Evolutionary conservation across 2,113 vertebrate species (phyloP), one percentile per base, ranked within the genome.

Genomic region (Bufo bufo): DNA sequence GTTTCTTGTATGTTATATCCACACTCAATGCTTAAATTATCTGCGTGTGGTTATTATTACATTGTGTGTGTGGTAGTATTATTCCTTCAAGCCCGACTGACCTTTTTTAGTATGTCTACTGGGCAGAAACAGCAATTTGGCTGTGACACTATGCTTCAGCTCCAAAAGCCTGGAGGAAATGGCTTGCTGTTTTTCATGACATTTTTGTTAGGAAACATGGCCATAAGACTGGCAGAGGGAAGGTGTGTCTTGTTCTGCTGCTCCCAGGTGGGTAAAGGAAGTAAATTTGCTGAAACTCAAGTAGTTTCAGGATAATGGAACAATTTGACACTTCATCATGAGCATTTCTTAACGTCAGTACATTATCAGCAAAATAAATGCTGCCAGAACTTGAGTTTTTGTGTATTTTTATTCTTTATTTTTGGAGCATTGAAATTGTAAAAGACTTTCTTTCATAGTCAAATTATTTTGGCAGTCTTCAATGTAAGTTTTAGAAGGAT

Each of bases 181-280:
- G 63, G n/a, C 63, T 66, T 69, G 80, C 58, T 82, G 61, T 69
- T 66, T 23, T 83, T 83, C 81, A 83, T 83, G 47, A 69, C 81
- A 66, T 83, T 83, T 80, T 83, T 83, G 10, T 82, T 82, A 65
- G 81, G 81, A 83, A 83, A 83, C 61, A 83, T 66, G 81, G 81
- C 45, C 49, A 69, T 6, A 52, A 47, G 61, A 83, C 81, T 83
- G 81, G 81, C 81, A 66, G 47, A 4, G n/a, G 61, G 49, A 83
- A 19, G 14, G 47, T 66, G 63, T 9, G 63, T 52, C 81, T 83
- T 83, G 81, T 83, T 66, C 61, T 17, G 81, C 45, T 23, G 45
- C 23, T 83, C 61, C 63, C 63, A 69, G 66, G 61, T 69, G 81
- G 49, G 8, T 14, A n/a, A 61, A 23, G 43, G 47, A 83, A 83